Base-by-base conservation (phyloP, 2,113 vertebrate species). In the Hemichromis elongatus region DNA sequence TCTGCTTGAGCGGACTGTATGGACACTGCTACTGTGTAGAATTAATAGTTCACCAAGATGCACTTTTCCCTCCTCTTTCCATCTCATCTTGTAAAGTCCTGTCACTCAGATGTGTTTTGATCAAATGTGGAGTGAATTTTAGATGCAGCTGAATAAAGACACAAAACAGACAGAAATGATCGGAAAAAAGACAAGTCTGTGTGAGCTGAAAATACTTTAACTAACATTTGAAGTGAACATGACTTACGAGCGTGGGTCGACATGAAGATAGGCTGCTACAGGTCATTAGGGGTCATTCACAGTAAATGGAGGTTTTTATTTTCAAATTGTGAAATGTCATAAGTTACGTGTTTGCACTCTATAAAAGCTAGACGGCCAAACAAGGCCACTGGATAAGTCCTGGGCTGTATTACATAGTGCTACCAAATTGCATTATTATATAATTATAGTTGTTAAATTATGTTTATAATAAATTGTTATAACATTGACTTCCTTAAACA, bases 41-140 rank as follows among this genome's bases (percentile, higher is more conserved):
- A 85, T 81, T 85, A 75, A 52, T 26, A 75, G 19, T 52, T 85
- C 33, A 80, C 9, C 55, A 57, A 30, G 63, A 68, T 63, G 40
- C 52, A 1, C 21, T 59, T 56, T 40, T 6, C 28, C 63, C 57
- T 70, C 50, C 59, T 68, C 61, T 61, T 42, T 83, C 61, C 47
- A 73, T 84, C 81, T 4, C 35, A 30, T 6, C n/a, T 54, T 30
- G n/a, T 81, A 40, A 86, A 14, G n/a, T 53, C 21, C 70, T 63
- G 57, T 77, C 79, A 80, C 61, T 84, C 73, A 75, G 45, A 30
- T 75, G 0, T 52, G 70, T 50, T 73, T 75, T n/a, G 45, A 75
- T 75, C 7, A 1, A 50, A 50, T n/a, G 42, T 2, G 42, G 16
- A 5, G 55, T 24, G 40, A 68, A 40, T 53, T 45, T 45, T 11